Evolutionary conservation across 2,113 vertebrate species (phyloP).

Genomic region (Chitala chitala): DNA sequence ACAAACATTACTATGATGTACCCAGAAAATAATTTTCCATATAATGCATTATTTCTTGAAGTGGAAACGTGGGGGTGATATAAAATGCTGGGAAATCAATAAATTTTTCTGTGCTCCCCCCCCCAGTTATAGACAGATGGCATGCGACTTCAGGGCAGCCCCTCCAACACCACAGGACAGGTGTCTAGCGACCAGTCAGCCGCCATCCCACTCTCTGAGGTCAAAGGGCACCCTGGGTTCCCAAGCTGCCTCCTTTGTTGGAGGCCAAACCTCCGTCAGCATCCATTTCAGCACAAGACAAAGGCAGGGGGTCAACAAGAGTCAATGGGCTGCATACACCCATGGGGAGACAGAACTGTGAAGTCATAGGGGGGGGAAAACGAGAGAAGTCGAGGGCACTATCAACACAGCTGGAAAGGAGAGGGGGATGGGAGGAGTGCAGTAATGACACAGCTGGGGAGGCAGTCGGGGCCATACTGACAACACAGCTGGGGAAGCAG

Average conservation of each 20-base stretch:
- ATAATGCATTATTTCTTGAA: not conserved
- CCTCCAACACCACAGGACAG: slow-evolving; percentile 60
- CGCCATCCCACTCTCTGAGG: slow-evolving; percentile 52
- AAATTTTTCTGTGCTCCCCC: slow-evolving; percentile 9
- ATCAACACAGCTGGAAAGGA: too few species aligned
- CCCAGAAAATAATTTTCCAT: not conserved
- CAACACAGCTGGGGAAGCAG: too few species aligned
- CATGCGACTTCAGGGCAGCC: slow-evolving; percentile 58
- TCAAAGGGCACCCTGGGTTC: slow-evolving; percentile 72
- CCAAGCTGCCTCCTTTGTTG: slow-evolving; percentile 76
- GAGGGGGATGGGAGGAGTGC: too few species aligned
- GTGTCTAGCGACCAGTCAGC: slow-evolving; percentile 59
- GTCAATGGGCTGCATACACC: slow-evolving; percentile 39
- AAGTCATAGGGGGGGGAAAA: too few species aligned
- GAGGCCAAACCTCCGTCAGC: slow-evolving; percentile 59
- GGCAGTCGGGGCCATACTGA: too few species aligned
- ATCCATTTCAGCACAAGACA: slow-evolving; percentile 67
- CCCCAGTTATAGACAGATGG: slow-evolving; percentile 38
- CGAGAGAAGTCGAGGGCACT: too few species aligned
- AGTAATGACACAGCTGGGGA: too few species aligned
- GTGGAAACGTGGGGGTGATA: not conserved
- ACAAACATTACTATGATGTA: not conserved
- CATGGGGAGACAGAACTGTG: not conserved
- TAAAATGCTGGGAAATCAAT: not conserved
- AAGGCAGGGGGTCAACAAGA: slow-evolving; percentile 50